A percentile compares a stretch with the other conserved stretches of the same genome.
phyloP scores from a whole-genome alignment of 2,888 invertebrate species.

The Ferdinandea cuprea region DNA sequence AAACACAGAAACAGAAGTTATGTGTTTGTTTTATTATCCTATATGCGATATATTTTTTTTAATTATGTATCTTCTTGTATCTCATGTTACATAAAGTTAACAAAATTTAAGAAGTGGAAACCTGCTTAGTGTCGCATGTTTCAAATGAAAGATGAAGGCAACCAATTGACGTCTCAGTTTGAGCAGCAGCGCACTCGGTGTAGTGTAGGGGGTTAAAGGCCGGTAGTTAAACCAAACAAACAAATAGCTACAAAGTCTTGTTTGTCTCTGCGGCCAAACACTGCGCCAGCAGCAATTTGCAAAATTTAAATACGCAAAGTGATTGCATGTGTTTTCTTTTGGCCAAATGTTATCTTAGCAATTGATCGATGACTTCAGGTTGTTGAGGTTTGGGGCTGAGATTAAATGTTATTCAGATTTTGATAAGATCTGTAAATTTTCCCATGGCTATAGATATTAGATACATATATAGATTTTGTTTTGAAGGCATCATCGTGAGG shows the following conservation, averaged over 20 bases:
- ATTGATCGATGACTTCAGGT: constrained; percentile 10
- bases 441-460: constrained; percentile 22
- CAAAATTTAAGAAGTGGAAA: constrained; percentile 38
- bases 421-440: constrained; percentile 34
- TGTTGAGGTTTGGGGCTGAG: constrained; percentile 3
- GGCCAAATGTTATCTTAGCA: constrained; percentile 39
- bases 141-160: constrained; percentile 2
- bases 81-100: constrained; percentile 49
- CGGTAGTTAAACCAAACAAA: constrained; percentile 59
- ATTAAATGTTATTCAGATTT: constrained; percentile 14
- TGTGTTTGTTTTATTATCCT: constrained; percentile 20
- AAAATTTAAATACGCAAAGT: constrained; percentile 29
- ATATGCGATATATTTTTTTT: constrained; percentile 41
- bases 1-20: constrained; percentile 26
- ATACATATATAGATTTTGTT: background rate
- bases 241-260: constrained; percentile 8
- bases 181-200: constrained; percentile 25
- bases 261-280: constrained; percentile 9
- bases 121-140: constrained; percentile 25
- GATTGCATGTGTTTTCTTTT: constrained; percentile 49
- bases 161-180: constrained; percentile 48
- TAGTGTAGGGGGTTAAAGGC: constrained; percentile 36
- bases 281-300: constrained; percentile 33
- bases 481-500: constrained; percentile 55
- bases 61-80: constrained; percentile 40